Evolutionary conservation across 2,113 vertebrate genomes (phyloP).

Genomic region (Odocoileus virginianus): DNA sequence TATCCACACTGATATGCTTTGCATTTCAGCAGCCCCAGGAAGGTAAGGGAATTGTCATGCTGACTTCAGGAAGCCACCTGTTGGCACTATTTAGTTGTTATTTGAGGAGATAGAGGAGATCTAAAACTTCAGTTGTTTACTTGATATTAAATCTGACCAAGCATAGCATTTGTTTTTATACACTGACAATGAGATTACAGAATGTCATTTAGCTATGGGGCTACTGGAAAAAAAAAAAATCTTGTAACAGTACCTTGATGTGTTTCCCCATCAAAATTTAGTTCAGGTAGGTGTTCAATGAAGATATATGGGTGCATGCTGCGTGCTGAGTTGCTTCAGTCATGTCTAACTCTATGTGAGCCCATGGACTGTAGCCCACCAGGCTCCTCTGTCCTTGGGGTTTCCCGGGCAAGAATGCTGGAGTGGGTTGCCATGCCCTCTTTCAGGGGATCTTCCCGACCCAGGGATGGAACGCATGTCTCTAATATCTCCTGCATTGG

Average conservation of each 20-base stretch:
- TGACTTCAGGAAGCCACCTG: background rate
- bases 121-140: background rate
- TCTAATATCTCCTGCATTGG: background rate
- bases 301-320: accelerated
- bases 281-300: background rate
- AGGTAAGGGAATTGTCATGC: background rate
- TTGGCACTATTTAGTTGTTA: background rate
- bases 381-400: background rate
- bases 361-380: background rate
- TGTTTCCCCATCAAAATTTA: background rate
- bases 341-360: background rate
- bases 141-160: background rate
- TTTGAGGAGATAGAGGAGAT: background rate
- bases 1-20: background rate
- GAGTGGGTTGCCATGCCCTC: background rate
- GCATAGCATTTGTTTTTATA: background rate
- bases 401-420: background rate
- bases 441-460: background rate
- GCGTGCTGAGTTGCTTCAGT: background rate
- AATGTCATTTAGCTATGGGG: background rate
- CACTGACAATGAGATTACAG: background rate
- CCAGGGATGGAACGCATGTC: background rate
- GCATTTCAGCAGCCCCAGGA: background rate
- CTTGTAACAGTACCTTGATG: too few relatives aligned
- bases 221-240: background rate